Evolutionary conservation across 2,113 vertebrate genomes (phyloP), one percentile per base, ranked within the genome.

Genomic region (Haemorhous mexicanus): DNA sequence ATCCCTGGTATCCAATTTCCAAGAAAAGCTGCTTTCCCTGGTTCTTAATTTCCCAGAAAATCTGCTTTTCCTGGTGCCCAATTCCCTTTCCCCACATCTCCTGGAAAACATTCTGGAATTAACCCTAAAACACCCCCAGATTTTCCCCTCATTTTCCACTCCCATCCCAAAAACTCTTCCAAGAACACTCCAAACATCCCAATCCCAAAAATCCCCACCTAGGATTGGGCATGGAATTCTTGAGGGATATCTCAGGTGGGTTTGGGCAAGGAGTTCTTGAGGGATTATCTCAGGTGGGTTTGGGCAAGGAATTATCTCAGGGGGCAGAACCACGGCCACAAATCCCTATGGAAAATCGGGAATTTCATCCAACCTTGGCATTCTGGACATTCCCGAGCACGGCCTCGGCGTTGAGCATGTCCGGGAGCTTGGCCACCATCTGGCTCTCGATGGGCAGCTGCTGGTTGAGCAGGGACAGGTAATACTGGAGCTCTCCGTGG

Each of bases 51-150:
- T 43, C 13, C 30, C 19, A 43, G 11, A 2, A 62, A 56, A 44
- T 7, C 23, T 35, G 30, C 32, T 58, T 35, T 59, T 22, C 26
- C 6, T 10, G 1, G 6, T 30, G 2, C 72, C 14, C 1, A 35
- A 44, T 44, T 28, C 3, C 43, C 26, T 11, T 24, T 35, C 15
- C n/a, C n/a, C 22, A 35, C 4, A 23, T 58, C 33, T 58, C 41
- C 19, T 1, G 0, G 5, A 30, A 46, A 75, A 30, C 7, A 28
- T 9, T 2, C 11, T 1, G 5, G 4, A 47, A 37, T 47, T 39
- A 37, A 61, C 9, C 55, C 73, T 7, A 14, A 37, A 41, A 6
- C 55, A 30, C 11, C 6, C 26, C 16, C 17, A 6, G 4, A 35
- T 16, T 30, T 16, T 23, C 5, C 37, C 68, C 37, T 18, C 2